A percentile compares a stretch with the other conserved stretches of the same genome.
phyloP scores from a whole-genome alignment of 2,797 vertebrate species.

The Pangasius larnaudii region DNA sequence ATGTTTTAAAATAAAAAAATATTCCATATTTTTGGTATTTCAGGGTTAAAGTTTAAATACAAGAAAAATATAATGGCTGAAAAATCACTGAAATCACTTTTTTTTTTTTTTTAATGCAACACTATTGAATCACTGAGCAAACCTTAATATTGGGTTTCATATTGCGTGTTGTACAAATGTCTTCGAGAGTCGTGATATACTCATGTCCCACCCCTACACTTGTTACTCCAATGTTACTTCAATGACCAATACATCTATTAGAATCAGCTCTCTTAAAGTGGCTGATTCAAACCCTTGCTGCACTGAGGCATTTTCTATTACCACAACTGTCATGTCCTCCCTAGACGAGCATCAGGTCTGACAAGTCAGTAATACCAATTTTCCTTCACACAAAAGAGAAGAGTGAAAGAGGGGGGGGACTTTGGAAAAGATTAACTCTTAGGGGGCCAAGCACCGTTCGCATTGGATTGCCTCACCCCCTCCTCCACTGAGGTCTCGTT shows the following conservation, averaged over 20 bases:
- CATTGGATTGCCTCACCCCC: constrained; percentile 71
- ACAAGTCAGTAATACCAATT: constrained; percentile 70
- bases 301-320: not conserved
- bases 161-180: not conserved
- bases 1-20: too few species aligned
- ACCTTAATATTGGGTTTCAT: not conserved
- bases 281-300: not conserved
- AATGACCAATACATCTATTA: too few species aligned
- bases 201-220: too few species aligned
- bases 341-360: constrained; percentile 60
- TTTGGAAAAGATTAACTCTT: constrained; percentile 74
- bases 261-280: not conserved
- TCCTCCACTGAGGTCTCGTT: constrained; percentile 74
- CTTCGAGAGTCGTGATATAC: not conserved
- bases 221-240: too few species aligned
- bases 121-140: too few species aligned
- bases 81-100: too few species aligned
- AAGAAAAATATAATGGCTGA: not conserved
- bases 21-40: not conserved
- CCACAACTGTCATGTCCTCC: not conserved
- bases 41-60: not conserved
- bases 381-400: constrained; percentile 61
- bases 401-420: constrained; percentile 8
- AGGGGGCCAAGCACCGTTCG: constrained; percentile 72
- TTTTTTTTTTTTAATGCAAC: too few species aligned